Evolutionary conservation across 37 sponge, comb jelly and placozoan genomes (phyloP).

Genomic region (Oopsacas minuta): DNA sequence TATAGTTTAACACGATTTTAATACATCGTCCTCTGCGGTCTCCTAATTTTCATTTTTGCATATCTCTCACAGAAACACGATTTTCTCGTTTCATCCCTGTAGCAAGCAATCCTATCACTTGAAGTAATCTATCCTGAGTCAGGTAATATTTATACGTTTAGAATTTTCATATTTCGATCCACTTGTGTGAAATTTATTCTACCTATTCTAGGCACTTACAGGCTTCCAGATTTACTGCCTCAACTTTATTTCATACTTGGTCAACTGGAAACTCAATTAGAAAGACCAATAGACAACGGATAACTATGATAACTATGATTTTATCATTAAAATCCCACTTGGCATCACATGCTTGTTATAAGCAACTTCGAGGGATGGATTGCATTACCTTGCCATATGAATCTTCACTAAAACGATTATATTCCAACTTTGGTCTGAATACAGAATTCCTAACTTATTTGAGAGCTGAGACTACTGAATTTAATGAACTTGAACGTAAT

Average conservation of each 20-base stretch:
- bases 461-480: not conserved
- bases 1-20: too few species aligned
- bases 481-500: not conserved
- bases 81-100: not conserved
- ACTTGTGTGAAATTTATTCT: not conserved
- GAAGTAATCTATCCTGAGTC: not conserved
- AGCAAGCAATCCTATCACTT: not conserved
- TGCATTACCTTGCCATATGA: not conserved
- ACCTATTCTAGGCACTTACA: not conserved
- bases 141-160: not conserved
- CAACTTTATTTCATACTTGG: not conserved
- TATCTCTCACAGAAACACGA: too few species aligned
- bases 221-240: not conserved
- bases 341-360: not conserved
- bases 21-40: too few species aligned
- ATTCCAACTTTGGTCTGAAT: not conserved
- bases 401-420: not conserved
- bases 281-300: not conserved
- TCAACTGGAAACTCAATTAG: not conserved
- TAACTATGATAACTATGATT: not conserved
- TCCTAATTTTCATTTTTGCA: too few species aligned
- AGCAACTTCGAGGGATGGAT: not conserved
- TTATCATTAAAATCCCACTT: not conserved
- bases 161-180: not conserved
- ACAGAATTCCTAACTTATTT: not conserved